Percentiles rank a stretch among this genome's conserved stretches.
Conservation (phyloP, 2,113 vertebrate genomes). For the Pseudopodoces humilis region DNA sequence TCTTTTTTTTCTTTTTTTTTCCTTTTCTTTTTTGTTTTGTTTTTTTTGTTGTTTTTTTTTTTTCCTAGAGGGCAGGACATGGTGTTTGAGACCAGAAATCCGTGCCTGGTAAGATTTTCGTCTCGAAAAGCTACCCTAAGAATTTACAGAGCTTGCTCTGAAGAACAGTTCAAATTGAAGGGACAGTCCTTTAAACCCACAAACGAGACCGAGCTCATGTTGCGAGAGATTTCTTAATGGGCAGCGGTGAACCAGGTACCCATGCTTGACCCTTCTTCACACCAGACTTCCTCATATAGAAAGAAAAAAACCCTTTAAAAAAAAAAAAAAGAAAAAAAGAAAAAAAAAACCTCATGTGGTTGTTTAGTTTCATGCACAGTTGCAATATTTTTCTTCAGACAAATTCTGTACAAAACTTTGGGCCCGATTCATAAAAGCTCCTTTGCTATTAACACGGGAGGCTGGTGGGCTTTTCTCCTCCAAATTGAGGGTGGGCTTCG, state of each 20-base stretch:
- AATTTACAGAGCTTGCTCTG: slow-evolving; percentile 68
- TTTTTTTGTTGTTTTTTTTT: not conserved
- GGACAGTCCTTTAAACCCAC: slow-evolving; percentile 53
- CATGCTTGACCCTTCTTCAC: slow-evolving; percentile 78
- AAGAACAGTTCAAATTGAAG: slow-evolving; percentile 60
- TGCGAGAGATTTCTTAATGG: slow-evolving; percentile 56
- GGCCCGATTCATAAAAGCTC: slow-evolving; percentile 83
- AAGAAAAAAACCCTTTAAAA: slow-evolving; percentile 54
- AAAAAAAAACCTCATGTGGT: slow-evolving; percentile 73
- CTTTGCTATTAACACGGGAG: slow-evolving; percentile 81
- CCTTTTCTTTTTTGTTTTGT: not conserved
- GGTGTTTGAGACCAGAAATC: slow-evolving; percentile 78
- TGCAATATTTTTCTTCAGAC: slow-evolving; percentile 77
- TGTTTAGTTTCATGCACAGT: slow-evolving; percentile 82
- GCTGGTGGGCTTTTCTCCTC: slow-evolving; percentile 42
- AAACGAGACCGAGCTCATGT: slow-evolving; percentile 11
- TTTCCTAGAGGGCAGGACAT: slow-evolving; percentile 73
- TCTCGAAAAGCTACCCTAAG: slow-evolving; percentile 69
- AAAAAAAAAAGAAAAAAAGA: not conserved
- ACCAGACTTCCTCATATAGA: slow-evolving; percentile 74
- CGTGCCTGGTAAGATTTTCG: slow-evolving; percentile 71
- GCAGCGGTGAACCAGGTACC: slow-evolving; percentile 74
- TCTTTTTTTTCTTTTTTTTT: slow-evolving; percentile 56
- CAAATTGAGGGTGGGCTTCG: not conserved
- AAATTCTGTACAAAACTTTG: slow-evolving; percentile 82